These are phyloP conservation scores for Lepas anatifera DNA, from an alignment of 2,888 invertebrate genomes.

Conservation along the genomic window DNA sequence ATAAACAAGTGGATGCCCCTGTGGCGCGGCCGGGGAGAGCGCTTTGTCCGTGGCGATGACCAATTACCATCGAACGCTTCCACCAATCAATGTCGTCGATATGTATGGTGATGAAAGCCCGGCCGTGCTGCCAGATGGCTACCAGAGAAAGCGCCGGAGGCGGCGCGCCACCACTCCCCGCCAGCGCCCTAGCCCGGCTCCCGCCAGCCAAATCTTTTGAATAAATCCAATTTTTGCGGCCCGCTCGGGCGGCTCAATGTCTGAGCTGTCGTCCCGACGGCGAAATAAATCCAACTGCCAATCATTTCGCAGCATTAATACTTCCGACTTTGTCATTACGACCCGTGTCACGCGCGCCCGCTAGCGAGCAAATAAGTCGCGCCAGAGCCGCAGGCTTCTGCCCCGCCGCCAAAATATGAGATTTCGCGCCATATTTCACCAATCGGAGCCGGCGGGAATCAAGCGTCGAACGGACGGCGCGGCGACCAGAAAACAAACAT, in stretches of 20 bases:
- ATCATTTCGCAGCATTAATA: conserved; percentile 6
- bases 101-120: neutral
- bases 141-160: neutral
- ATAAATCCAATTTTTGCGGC: conserved; percentile 4
- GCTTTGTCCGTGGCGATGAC: neutral
- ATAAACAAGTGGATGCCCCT: neutral
- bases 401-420: conserved; percentile 5
- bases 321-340: neutral
- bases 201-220: neutral
- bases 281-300: conserved; percentile 4
- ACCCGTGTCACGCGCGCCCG: neutral
- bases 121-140: neutral
- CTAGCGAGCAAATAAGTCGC: neutral
- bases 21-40: neutral
- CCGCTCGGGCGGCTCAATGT: no score
- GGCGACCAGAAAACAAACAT: conserved; percentile 1
- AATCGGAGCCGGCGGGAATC: neutral
- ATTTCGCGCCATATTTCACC: conserved; percentile 9
- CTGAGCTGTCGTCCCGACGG: neutral
- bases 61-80: neutral
- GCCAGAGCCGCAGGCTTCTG: no score
- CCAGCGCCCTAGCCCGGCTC: no score
- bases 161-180: neutral
- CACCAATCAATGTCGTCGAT: neutral
- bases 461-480: neutral